Evolutionary conservation across 2,113 vertebrate genomes (phyloP).

Genomic region (Solea senegalensis): DNA sequence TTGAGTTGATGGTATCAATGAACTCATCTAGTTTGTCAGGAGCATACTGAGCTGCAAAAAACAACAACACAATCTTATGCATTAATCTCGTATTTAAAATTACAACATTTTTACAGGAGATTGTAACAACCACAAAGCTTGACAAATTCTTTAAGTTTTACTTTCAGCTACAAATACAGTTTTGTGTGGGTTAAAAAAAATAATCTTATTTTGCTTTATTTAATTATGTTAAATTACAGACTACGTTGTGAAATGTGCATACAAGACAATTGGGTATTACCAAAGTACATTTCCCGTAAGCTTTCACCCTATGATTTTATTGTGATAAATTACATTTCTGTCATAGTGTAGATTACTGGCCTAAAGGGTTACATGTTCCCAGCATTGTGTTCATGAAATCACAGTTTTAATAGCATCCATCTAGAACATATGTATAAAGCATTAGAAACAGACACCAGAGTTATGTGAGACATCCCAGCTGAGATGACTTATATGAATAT

Average conservation of each 20-base stretch:
- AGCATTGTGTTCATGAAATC: not conserved
- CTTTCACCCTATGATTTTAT: no score
- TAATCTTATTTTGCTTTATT: no score
- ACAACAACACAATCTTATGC: not conserved
- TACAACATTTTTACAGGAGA: not conserved
- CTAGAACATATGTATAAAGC: not conserved
- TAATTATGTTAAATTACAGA: no score
- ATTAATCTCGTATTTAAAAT: not conserved
- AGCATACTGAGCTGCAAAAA: constrained; percentile 74
- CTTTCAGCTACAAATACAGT: no score
- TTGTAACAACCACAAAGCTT: no score
- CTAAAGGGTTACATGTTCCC: not conserved
- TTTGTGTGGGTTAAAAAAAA: no score
- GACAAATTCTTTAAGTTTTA: no score
- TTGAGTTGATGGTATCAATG: constrained; percentile 85
- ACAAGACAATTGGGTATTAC: no score
- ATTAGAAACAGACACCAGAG: not conserved
- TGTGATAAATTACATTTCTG: not conserved
- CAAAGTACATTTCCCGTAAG: no score
- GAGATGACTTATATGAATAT: not conserved
- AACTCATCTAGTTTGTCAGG: constrained; percentile 89
- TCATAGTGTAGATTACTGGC: not conserved
- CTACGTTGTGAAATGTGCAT: no score
- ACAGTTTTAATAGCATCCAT: not conserved
- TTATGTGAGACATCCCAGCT: no score